Base-by-base conservation (phyloP, 2,888 invertebrate genomes). In the Allygus modestus region DNA sequence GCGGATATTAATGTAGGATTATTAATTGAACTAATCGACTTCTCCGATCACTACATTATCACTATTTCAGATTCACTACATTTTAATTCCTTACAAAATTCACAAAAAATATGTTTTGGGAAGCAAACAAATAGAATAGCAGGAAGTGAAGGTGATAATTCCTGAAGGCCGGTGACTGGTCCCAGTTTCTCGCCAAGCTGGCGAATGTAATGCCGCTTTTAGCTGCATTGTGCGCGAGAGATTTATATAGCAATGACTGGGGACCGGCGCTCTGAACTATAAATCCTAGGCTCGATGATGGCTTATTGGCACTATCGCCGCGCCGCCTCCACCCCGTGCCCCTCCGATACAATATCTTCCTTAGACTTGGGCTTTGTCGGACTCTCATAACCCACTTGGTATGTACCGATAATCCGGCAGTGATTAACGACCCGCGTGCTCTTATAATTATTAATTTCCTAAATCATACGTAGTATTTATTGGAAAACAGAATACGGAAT, bases 201-300 rank as follows among this genome's bases (percentile, higher is more conserved):
- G 31, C 31, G 28, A 65, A 65, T 28, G 17, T 65, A 15, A 31
- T 28, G 17, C 31, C 31, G 28, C 17, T 65, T 23, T 65, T 65
- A 65, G 65, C 17, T 15, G 31, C 65, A 65, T 65, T 65, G 65
- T 65, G 26, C 5, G 28, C 20, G 11, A 2, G 12, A 28, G 65
- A 65, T 65, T 65, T 65, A 65, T 65, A 65, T n/a, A 28, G 28
- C 28, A 2, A 58, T 46, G 65, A 15, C 65, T 31, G 65, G n/a
- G 28, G 28, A 26, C 65, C 65, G 17, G 65, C 4, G 65, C 65
- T 17, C 65, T 15, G 7, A 2, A 9, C 20, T 58, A 31, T 65
- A 65, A 65, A 65, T 65, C 23, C 31, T 15, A 23, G 54, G 1
- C 23, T 23, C 54, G 54, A 65, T 65, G 65, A 65, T 28, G 65